Evolutionary conservation across 2,888 invertebrate species (phyloP).

Genomic region (Ectemnius lituratus): DNA sequence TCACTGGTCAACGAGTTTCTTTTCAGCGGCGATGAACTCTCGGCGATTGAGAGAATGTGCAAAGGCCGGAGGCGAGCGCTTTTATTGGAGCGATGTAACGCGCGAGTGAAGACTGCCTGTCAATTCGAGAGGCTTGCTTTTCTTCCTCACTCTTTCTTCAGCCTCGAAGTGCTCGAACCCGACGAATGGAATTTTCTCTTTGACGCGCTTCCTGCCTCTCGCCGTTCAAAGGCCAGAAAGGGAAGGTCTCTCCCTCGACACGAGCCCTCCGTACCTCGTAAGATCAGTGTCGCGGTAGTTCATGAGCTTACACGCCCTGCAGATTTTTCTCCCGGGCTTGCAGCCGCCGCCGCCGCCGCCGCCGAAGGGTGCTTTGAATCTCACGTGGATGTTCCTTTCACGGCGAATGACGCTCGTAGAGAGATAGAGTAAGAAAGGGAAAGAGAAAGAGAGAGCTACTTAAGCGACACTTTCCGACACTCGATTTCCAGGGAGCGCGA

Average conservation of each 20-base stretch:
- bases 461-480: neutral
- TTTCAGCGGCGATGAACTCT: too few species aligned
- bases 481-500: constrained; percentile 4
- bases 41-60: too few species aligned
- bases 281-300: constrained; percentile 3
- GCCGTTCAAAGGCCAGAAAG: constrained; percentile 7
- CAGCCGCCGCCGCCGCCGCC: constrained; percentile 1
- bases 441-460: constrained; percentile 15
- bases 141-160: neutral
- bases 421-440: too few species aligned
- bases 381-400: constrained; percentile 12
- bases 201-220: constrained; percentile 12
- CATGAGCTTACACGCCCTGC: constrained; percentile 1
- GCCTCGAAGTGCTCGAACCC: neutral
- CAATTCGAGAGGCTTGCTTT: neutral
- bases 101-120: neutral
- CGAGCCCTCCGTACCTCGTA: neutral
- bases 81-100: constrained; percentile 4
- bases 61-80: neutral
- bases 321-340: constrained; percentile 16
- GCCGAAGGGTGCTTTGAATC: too few species aligned
- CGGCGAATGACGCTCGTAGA: neutral
- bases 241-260: constrained; percentile 1
- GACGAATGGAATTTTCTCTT: constrained; percentile 19
- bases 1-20: too few species aligned